A percentile compares a stretch with the other conserved stretches of the same genome.
phyloP scores from a whole-genome alignment of 2,797 vertebrate genomes.

The Triplophysa yarkandensis region DNA sequence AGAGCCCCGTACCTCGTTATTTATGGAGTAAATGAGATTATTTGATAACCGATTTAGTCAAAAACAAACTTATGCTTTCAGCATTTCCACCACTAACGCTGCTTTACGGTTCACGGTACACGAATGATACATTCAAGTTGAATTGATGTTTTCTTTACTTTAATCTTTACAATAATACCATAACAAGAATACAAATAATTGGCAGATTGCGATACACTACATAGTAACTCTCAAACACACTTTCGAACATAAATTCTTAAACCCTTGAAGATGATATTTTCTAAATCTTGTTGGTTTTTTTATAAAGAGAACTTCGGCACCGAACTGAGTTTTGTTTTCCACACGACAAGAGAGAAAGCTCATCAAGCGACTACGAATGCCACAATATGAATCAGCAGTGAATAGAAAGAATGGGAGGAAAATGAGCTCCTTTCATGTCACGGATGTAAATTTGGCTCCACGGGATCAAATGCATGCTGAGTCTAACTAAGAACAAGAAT shows the following conservation, averaged over 20 bases:
- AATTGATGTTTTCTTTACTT: too few relatives aligned
- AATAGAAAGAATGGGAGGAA: constrained; percentile 35
- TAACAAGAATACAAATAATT: too few relatives aligned
- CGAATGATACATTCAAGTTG: too few relatives aligned
- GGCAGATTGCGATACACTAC: too few relatives aligned
- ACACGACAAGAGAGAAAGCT: neutral
- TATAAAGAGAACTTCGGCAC: neutral
- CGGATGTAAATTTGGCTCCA: constrained; percentile 43
- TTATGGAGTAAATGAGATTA: too few relatives aligned
- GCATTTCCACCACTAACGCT: neutral
- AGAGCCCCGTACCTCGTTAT: too few relatives aligned
- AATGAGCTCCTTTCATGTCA: constrained; percentile 49
- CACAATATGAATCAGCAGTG: constrained; percentile 29
- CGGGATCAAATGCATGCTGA: constrained; percentile 35
- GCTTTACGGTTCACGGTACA: neutral
- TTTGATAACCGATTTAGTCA: neutral
- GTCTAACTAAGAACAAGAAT: constrained; percentile 37
- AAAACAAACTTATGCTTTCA: neutral
- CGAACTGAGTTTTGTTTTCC: neutral
- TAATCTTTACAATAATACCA: too few relatives aligned
- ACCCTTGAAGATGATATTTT: neutral
- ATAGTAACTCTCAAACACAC: too few relatives aligned
- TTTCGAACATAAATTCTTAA: neutral
- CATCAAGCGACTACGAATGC: constrained; percentile 28
- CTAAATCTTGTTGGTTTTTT: neutral